A percentile compares a stretch with the other conserved stretches of the same genome.
Evolutionary conservation across 2,797 vertebrate genomes (phyloP).

Genomic region (Vespertilio murinus): DNA sequence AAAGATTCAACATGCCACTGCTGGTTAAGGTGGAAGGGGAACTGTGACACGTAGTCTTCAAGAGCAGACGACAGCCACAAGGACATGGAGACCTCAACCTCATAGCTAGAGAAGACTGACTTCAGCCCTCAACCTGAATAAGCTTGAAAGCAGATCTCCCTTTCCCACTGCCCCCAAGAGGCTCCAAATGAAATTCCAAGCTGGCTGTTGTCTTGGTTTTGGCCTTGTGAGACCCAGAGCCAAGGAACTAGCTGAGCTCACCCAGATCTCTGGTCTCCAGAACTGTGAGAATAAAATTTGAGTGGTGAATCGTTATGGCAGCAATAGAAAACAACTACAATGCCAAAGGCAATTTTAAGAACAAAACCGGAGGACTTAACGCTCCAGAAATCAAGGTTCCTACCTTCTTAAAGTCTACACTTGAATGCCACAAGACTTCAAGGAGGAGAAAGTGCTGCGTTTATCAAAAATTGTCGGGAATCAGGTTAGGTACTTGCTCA

Average conservation of each 20-base stretch:
- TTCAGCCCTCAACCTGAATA: neutral
- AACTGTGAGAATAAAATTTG: neutral
- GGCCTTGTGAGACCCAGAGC: no score
- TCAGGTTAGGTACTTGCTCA: neutral
- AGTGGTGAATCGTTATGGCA: neutral
- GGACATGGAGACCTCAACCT: neutral
- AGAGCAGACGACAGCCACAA: neutral
- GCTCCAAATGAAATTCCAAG: no score
- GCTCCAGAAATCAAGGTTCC: neutral
- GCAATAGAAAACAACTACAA: neutral
- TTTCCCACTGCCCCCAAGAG: no score
- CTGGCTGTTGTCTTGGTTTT: no score
- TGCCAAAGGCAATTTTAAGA: neutral
- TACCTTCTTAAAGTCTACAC: neutral
- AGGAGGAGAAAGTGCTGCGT: neutral
- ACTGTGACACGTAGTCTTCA: neutral
- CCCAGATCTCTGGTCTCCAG: no score
- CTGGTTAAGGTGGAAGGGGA: neutral
- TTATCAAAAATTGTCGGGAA: neutral
- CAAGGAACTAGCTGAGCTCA: no score
- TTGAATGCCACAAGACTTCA: neutral
- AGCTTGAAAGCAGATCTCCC: neutral
- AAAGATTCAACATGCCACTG: neutral
- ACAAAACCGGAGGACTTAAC: neutral
- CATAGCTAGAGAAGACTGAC: neutral